Base-by-base conservation (phyloP, 2,797 vertebrate genomes). In the Alcedo quadribrachys region DNA sequence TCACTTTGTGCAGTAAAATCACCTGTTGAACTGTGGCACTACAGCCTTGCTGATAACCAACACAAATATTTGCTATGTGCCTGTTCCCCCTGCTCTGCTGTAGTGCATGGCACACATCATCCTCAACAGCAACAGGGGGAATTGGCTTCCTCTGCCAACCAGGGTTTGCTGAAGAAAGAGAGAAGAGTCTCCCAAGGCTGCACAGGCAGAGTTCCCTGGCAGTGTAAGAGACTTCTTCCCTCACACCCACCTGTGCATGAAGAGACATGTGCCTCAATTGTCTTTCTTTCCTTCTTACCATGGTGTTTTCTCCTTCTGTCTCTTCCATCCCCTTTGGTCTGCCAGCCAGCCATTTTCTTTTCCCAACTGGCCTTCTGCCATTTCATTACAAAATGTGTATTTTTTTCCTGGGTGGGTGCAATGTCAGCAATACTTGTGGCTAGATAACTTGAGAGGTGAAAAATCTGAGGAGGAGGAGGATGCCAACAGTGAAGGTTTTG, bases 91-190 rank as follows among this genome's bases (percentile, higher is more conserved):
- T 19, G 13, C 28, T 79, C 19, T 84, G 55, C 63, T 83, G 21
- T 25, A 62, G 40, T 4, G 12, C 24, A 7, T 12, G 13, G 3
- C n/a, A 15, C 15, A 32, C 15, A 3, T 27, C 40, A 35, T 15
- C 35, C 35, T 51, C 35, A 12, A 30, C 0, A 55, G 12, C 30
- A 51, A 14, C 0, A 0, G 60, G n/a, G 15, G 25, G 27, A 55
- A 20, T 2, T 28, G 32, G 3, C 9, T 58, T 28, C 18, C 14
- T 69, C 46, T 48, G 24, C 16, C 12, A 32, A 11, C 24, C 43
- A 43, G 33, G 54, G 12, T 0, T 35, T 48, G 4, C 28, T 12
- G 46, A 51, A 66, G 46, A 20, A 25, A 50, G 27, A 46, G 35
- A 35, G 22, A 25, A 50, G 27, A 51, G 35, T 43, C 55, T 71